These are phyloP conservation scores for Ophioderma brevispina DNA, from an alignment of 35 echinoderm and acorn worm species.

Conservation along the genomic window DNA sequence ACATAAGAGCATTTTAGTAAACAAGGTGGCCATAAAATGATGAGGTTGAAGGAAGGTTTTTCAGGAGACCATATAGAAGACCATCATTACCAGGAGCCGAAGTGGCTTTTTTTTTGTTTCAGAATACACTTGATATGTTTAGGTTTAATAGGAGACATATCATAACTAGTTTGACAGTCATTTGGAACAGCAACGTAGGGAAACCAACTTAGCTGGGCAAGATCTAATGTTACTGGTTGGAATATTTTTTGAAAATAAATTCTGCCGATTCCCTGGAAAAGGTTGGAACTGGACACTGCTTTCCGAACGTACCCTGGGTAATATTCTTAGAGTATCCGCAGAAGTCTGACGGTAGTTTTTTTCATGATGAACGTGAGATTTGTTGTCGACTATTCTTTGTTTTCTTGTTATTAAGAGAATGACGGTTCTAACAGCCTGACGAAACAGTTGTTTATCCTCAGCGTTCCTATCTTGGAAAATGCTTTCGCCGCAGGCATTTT, in stretches of 20 bases:
- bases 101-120: neutral
- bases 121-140: neutral
- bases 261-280: neutral
- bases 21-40: constrained; percentile 13
- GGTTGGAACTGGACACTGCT: neutral
- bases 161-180: neutral
- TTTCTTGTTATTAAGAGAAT: neutral
- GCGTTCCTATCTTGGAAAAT: neutral
- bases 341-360: neutral
- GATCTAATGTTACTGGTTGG: neutral
- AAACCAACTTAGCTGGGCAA: neutral
- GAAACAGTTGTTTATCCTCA: neutral
- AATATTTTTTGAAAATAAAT: neutral
- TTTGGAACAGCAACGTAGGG: neutral
- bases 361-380: neutral
- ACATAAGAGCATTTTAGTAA: neutral
- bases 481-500: no score
- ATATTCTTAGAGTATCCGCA: neutral
- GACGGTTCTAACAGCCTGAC: neutral
- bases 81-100: constrained; percentile 1
- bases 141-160: constrained; percentile 25
- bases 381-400: neutral
- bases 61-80: neutral
- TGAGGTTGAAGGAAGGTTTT: neutral
- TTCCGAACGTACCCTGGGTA: neutral